phyloP scores from a whole-genome alignment of 2,888 invertebrate genomes.

The Archips crataeganus region DNA sequence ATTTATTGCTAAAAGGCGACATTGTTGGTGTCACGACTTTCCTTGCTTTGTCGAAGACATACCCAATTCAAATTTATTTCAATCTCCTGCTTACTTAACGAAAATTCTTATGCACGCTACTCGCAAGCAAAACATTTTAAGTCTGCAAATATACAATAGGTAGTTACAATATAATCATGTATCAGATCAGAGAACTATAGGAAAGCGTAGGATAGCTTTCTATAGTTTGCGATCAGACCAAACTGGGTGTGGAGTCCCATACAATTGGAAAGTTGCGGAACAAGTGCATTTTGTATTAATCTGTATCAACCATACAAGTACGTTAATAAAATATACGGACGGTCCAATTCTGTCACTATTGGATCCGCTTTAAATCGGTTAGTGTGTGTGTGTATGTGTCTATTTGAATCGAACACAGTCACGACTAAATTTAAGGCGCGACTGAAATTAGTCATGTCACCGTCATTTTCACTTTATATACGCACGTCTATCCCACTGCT shows the following conservation, averaged over 20 bases:
- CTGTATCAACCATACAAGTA: constrained; percentile 15
- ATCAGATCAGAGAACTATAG: constrained; percentile 2
- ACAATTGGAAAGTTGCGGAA: constrained; percentile 36
- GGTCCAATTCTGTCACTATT: neutral
- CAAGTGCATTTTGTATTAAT: constrained; percentile 30
- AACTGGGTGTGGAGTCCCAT: constrained; percentile 20
- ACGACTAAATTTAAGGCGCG: neutral
- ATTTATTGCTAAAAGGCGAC: too few relatives aligned
- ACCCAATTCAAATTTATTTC: too few relatives aligned
- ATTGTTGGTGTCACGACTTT: too few relatives aligned
- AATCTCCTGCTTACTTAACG: too few relatives aligned
- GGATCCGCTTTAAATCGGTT: neutral
- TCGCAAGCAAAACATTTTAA: too few relatives aligned
- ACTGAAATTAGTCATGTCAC: neutral
- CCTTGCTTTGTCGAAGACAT: too few relatives aligned
- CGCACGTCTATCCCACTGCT: too few relatives aligned
- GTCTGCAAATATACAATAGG: too few relatives aligned
- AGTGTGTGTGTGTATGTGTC: neutral
- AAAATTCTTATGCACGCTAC: too few relatives aligned
- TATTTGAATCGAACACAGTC: neutral
- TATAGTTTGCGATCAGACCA: constrained; percentile 24
- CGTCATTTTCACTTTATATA: too few relatives aligned
- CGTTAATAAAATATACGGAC: constrained; percentile 9
- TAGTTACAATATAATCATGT: neutral
- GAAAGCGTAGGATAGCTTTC: constrained; percentile 27